These are phyloP conservation scores for Trachymyrmex septentrionalis DNA, from an alignment of 1,140 invertebrate species.

Conservation along the genomic window DNA sequence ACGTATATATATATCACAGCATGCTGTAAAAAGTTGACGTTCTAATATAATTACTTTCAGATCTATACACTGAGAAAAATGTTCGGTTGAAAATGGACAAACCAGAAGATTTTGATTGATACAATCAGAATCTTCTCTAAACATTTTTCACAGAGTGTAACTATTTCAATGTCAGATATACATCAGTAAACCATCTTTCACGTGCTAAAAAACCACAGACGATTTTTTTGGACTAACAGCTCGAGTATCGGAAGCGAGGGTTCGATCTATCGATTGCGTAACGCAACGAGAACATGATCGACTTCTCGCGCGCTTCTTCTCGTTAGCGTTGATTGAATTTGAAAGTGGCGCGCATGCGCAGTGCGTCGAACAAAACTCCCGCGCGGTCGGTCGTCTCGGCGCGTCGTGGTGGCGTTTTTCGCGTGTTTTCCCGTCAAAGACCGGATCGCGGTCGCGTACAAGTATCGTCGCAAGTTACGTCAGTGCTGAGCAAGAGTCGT, in stretches of 20 bases:
- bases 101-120: too few species aligned
- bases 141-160: too few species aligned
- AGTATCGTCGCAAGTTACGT: neutral
- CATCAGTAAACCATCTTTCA: too few species aligned
- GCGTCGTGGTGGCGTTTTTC: neutral
- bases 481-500: neutral
- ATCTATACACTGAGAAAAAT: too few species aligned
- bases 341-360: constrained; percentile 25
- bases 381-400: neutral
- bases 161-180: too few species aligned
- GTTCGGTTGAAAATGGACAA: too few species aligned
- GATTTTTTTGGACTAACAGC: neutral
- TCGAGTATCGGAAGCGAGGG: neutral
- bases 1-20: too few species aligned
- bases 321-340: neutral
- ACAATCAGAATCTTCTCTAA: too few species aligned
- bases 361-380: too few species aligned
- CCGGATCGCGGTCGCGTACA: neutral
- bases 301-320: neutral
- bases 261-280: neutral
- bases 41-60: too few species aligned
- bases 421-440: neutral
- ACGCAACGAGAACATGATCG: neutral
- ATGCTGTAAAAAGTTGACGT: too few species aligned
- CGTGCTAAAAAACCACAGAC: neutral